These are phyloP conservation scores for Hemiprocne comata DNA, from an alignment of 2,113 vertebrate species.

Conservation along the genomic window DNA sequence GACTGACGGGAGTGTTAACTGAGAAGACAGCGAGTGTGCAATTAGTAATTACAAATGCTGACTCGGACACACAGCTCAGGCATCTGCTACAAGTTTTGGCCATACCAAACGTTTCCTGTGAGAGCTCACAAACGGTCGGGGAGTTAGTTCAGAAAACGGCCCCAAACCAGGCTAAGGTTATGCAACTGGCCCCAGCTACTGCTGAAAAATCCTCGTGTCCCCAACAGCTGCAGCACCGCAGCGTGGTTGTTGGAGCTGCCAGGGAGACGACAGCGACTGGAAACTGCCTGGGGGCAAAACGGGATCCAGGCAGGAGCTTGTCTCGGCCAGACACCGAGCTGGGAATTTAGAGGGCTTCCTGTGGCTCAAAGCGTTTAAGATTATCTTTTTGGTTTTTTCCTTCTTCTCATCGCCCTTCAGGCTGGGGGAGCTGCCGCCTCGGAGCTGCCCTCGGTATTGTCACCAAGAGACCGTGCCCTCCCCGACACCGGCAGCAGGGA, in stretches of 20 bases:
- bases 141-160: constrained; percentile 4
- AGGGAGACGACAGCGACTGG: background rate
- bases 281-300: background rate
- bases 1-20: background rate
- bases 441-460: rapidly evolving
- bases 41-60: background rate
- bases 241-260: background rate
- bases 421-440: background rate
- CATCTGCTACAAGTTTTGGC: background rate
- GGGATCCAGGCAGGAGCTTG: background rate
- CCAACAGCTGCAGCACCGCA: background rate
- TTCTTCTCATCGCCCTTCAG: background rate
- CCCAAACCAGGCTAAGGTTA: constrained; percentile 9
- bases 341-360: background rate
- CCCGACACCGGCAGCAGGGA: background rate
- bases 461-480: background rate
- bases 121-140: background rate
- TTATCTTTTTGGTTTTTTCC: background rate
- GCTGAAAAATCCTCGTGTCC: background rate
- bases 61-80: background rate
- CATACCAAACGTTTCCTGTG: background rate
- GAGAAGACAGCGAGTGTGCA: background rate
- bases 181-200: constrained; percentile 6
- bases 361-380: background rate
- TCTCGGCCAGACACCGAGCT: background rate